These are phyloP conservation scores for Melinaea menophilus DNA, from an alignment of 2,888 invertebrate species.

Conservation along the genomic window DNA sequence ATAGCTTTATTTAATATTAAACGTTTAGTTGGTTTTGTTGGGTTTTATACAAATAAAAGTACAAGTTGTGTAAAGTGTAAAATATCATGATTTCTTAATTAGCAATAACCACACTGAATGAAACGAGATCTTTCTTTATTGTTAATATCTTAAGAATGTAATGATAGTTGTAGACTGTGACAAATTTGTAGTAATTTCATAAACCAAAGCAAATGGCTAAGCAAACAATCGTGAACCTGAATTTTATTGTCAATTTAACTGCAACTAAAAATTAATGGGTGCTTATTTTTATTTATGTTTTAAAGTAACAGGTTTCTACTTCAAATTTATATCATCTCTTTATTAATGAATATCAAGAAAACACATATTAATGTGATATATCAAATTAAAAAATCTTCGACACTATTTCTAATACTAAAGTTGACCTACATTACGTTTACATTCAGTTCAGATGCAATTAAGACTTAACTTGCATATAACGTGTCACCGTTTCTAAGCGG, in stretches of 20 bases:
- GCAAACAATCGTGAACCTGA: background rate
- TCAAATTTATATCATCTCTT: too few relatives aligned
- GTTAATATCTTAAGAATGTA: background rate
- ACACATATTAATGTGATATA: background rate
- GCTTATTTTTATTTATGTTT: background rate
- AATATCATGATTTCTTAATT: background rate
- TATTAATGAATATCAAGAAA: background rate
- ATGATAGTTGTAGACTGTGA: background rate
- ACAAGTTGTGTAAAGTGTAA: background rate
- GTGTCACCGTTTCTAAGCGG: background rate
- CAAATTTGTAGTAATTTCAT: background rate
- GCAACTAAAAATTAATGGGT: background rate
- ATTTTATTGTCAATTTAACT: background rate
- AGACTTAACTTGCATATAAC: background rate
- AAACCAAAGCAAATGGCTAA: background rate
- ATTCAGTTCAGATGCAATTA: background rate
- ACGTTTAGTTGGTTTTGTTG: background rate
- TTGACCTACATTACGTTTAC: background rate
- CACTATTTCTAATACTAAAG: background rate
- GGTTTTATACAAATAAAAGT: background rate
- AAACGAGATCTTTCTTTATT: background rate
- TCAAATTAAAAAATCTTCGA: background rate
- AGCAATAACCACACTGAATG: background rate
- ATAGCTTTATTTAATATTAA: conserved; percentile 5
- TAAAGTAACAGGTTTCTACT: background rate